Conservation (phyloP, 30 jellyfish, hydroid and myxozoan genomes). For the Turritopsis dohrnii region DNA sequence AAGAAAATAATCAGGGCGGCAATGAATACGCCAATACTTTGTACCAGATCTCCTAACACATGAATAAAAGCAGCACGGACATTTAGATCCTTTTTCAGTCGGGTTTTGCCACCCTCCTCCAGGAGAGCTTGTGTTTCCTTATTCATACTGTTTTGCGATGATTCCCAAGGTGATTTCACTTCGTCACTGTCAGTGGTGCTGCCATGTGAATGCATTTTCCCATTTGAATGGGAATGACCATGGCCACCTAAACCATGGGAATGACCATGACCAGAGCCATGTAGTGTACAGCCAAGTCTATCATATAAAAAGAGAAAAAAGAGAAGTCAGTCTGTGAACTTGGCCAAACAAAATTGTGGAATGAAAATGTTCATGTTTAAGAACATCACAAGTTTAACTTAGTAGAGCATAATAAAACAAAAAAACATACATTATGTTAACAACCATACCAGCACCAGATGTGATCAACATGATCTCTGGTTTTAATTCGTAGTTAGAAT, state of each 20-base stretch:
- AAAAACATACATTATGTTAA: conserved; percentile 65
- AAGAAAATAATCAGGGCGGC: conserved; percentile 80
- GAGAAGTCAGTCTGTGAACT: too few species aligned
- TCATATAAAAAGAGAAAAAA: background rate
- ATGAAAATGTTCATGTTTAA: background rate
- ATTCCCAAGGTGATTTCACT: conserved; percentile 5
- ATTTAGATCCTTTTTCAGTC: conserved; percentile 60
- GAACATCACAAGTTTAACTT: background rate
- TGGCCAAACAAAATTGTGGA: background rate
- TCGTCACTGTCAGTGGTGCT: conserved; percentile 28
- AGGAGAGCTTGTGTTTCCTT: conserved; percentile 26
- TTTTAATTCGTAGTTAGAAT: conserved; percentile 33
- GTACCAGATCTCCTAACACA: conserved; percentile 88
- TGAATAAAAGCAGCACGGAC: conserved; percentile 96
- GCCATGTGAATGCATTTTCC: conserved; percentile 55
- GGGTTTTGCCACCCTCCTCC: conserved; percentile 34
- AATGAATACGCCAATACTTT: conserved; percentile 82
- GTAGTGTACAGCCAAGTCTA: conserved; percentile 72
- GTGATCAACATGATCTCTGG: conserved; percentile 74
- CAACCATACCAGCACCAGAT: conserved; percentile 74
- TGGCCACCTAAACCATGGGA: conserved; percentile 51
- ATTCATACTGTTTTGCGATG: background rate
- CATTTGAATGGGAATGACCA: conserved; percentile 73
- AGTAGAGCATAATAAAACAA: background rate
- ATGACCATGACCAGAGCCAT: conserved; percentile 68